phyloP scores from a whole-genome alignment of 2,888 invertebrate species.

The Caenorhabditis zanzibari region DNA sequence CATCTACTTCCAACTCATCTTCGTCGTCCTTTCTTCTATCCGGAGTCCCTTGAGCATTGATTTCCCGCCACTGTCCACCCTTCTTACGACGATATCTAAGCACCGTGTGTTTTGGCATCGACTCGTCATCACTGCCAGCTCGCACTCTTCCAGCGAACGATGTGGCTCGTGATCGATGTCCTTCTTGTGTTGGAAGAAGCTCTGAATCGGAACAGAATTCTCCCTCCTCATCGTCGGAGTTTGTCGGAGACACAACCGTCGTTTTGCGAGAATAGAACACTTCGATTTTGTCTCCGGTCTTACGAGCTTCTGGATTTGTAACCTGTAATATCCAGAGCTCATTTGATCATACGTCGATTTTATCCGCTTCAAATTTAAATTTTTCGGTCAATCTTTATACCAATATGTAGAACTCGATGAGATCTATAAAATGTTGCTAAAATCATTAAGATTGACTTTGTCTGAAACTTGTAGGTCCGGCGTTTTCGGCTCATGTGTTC shows the following conservation, averaged over 20 bases:
- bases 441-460: too few relatives aligned
- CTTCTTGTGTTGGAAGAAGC: slow-evolving; percentile 48
- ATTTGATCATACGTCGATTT: too few relatives aligned
- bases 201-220: slow-evolving; percentile 70
- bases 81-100: slow-evolving; percentile 76
- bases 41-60: slow-evolving; percentile 69
- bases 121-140: slow-evolving; percentile 66
- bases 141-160: slow-evolving; percentile 60
- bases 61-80: slow-evolving; percentile 78
- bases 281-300: slow-evolving; percentile 73
- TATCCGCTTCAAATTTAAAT: too few relatives aligned
- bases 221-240: slow-evolving; percentile 77
- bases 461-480: too few relatives aligned
- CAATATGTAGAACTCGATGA: too few relatives aligned
- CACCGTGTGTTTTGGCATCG: slow-evolving; percentile 54
- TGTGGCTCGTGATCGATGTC: slow-evolving; percentile 57
- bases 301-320: slow-evolving; percentile 71
- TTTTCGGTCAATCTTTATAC: too few relatives aligned
- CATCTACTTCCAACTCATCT: slow-evolving; percentile 76
- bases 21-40: slow-evolving; percentile 70
- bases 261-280: slow-evolving; percentile 72
- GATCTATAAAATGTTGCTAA: too few relatives aligned
- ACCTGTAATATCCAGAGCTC: slow-evolving; percentile 59
- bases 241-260: slow-evolving; percentile 76
- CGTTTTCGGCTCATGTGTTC: too few relatives aligned